Base-by-base conservation (phyloP, 1,140 invertebrate species). In the Drosophila willistoni region DNA sequence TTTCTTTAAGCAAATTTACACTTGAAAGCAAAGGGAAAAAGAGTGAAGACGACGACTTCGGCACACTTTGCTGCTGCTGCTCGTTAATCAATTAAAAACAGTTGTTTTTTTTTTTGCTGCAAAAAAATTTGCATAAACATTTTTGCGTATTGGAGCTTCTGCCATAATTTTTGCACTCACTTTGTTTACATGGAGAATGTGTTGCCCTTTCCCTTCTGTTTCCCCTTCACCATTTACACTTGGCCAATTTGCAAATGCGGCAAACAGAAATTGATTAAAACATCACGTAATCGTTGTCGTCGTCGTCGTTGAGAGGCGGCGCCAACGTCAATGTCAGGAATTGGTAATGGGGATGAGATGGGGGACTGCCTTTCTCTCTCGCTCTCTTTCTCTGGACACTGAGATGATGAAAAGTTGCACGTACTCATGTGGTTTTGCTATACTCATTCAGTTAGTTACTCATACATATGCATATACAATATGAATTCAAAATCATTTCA, bases 211-310 rank as follows among this genome's bases (percentile, higher is more conserved):
- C 7, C 33, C 33, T n/a, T 25, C 4, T 4, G 1, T 39, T 13
- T 1, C 7, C 39, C 7, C 39, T 42, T 29, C 29, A 6, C 5
- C 29, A 29, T 29, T 12, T 57, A 41, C 41, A 42, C 33, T 19
- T 42, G 41, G 56, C 41, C 64, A 55, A 68, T 69, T 80, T 78
- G 81, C 63, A 54, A 75, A 77, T 66, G 74, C 54, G 68, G 81
- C 64, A 65, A 69, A 77, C 68, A 66, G 57, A 70, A 89, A 89
- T 87, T 87, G 84, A 87, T 87, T 87, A 87, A 87, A 87, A 84
- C 70, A 80, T 87, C 83, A 87, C 83, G 83, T 87, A 87, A 89
- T 87, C 80, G 77, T 60, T 66, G 75, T 82, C 71, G 71, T 61
- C 47, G 61, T 19, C 44, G 71, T 54, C 73, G 29, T 55, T 61